Base-by-base conservation (phyloP, 2,113 vertebrate genomes). In the Sebastes fasciatus region DNA sequence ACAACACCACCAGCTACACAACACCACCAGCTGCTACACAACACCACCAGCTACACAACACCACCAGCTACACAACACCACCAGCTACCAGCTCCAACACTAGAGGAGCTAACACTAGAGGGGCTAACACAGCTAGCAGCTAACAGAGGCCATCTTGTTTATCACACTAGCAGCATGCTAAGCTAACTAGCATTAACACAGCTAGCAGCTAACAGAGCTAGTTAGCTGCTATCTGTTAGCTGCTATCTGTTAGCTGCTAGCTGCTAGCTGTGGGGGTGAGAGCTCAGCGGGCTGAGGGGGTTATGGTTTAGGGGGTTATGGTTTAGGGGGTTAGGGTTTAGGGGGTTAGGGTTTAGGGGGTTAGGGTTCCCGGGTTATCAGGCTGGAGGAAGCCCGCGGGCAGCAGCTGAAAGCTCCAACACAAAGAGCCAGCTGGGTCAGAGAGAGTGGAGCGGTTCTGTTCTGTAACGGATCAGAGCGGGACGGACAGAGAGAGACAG, bases 61-160 rank as follows among this genome's bases (percentile, higher is more conserved):
- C n/a, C n/a, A n/a, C n/a, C n/a, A n/a, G n/a, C n/a, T n/a, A n/a
- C n/a, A n/a, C n/a, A n/a, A n/a, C n/a, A n/a, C n/a, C n/a, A n/a
- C n/a, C n/a, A n/a, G n/a, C n/a, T n/a, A n/a, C n/a, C n/a, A n/a
- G n/a, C n/a, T n/a, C n/a, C n/a, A 23, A 23, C 23, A 23, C 23
- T 23, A 23, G 23, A 23, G 23, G 23, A 23, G 23, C 23, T 23
- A 23, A 23, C 23, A 23, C 23, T 23, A 23, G 23, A 23, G 23
- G 23, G 1, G 23, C 23, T 23, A 23, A 23, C 23, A 26, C 23
- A 26, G 91, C 90, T 85, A 79, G 88, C 88, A 12, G 84, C 83
- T 92, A 93, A 86, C 92, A 90, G 95, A 93, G 93, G 95, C 95
- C 95, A 96, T 96, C 94, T 96, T 96, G 95, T 96, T 94, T 94